phyloP scores from a whole-genome alignment of 2,113 vertebrate genomes.

The Sprattus sprattus region DNA sequence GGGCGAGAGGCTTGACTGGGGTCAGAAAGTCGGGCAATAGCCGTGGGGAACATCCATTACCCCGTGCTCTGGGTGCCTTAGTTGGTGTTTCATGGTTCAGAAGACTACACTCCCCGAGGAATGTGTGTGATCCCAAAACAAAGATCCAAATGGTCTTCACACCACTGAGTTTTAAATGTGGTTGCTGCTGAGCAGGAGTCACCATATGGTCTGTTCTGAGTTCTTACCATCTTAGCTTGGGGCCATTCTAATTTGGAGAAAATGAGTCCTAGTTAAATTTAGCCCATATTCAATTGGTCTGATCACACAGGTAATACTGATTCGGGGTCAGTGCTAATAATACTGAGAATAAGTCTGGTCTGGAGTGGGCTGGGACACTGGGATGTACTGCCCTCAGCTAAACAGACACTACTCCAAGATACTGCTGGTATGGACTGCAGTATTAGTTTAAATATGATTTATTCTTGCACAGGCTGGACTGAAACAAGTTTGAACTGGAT shows the following conservation, averaged over 20 bases:
- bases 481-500: neutral
- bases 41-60: too few relatives aligned
- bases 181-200: neutral
- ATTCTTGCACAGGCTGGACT: neutral
- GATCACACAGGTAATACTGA: neutral
- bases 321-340: neutral
- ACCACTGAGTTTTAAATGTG: neutral
- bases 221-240: too few relatives aligned
- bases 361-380: neutral
- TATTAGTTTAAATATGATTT: neutral
- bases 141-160: neutral
- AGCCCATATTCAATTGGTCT: neutral
- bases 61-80: too few relatives aligned
- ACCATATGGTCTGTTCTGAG: neutral
- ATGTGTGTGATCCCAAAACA: neutral
- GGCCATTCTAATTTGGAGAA: too few relatives aligned
- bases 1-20: neutral
- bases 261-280: neutral
- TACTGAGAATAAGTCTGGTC: neutral
- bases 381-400: neutral
- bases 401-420: too few relatives aligned
- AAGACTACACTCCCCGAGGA: neutral
- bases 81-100: neutral
- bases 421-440: neutral
- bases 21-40: neutral